These are phyloP conservation scores for Chauna torquata DNA, from an alignment of 2,113 vertebrate genomes.

Conservation along the genomic window DNA sequence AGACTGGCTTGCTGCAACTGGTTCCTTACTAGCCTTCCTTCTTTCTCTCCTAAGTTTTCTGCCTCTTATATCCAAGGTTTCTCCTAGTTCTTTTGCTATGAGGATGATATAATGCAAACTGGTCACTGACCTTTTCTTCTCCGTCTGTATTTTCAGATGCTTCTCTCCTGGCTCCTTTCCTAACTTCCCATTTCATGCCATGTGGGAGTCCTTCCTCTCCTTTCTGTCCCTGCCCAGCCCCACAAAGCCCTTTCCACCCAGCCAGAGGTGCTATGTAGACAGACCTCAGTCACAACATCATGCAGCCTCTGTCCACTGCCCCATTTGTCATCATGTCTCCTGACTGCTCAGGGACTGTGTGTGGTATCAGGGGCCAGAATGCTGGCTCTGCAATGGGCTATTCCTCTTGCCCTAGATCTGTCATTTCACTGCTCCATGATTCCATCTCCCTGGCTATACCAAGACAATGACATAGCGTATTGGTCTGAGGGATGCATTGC, in stretches of 20 bases:
- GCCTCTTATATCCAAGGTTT: background rate
- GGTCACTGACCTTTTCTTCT: background rate
- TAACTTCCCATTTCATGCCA: background rate
- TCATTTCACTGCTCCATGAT: background rate
- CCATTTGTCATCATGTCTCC: background rate
- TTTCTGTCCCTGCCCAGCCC: background rate
- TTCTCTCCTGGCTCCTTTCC: background rate
- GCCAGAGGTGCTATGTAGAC: background rate
- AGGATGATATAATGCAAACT: background rate
- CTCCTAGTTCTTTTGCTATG: background rate
- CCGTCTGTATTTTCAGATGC: background rate
- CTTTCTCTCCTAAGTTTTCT: background rate
- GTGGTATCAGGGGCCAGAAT: background rate
- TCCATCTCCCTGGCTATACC: background rate
- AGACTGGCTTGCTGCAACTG: background rate
- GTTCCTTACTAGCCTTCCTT: background rate
- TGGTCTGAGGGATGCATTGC: background rate
- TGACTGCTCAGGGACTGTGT: background rate
- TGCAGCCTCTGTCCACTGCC: background rate
- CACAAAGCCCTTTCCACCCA: background rate
- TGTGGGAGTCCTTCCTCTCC: background rate
- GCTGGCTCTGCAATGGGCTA: background rate
- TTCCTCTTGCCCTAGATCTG: background rate
- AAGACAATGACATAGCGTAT: background rate
- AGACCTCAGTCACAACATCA: background rate